Evolutionary conservation across 2,888 invertebrate genomes (phyloP), one percentile per base, ranked within the genome.

Genomic region (Corbicula japonica): DNA sequence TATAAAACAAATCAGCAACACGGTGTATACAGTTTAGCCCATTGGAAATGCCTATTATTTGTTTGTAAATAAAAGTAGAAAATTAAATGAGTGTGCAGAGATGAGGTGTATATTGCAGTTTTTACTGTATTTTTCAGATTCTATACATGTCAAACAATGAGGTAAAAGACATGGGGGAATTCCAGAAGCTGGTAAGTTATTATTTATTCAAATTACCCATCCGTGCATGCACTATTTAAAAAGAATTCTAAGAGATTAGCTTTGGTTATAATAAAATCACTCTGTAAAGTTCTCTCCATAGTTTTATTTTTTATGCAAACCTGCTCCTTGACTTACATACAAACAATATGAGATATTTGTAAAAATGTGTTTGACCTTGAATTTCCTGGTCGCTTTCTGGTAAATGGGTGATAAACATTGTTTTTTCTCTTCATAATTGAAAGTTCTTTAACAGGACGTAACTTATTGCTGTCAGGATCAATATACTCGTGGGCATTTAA

Each of bases 161-260:
- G 32, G 96, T 98, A 0, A 97, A 97, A 92, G 98, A 98, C 83
- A 97, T 97, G 97, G 95, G 95, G 0, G 98, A 98, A 92, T 97
- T 98, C 88, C 96, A 95, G 91, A 96, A 97, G 87, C 94, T 98
- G 81, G 87, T 89, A 84, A 80, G 86, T 78, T 34, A 18, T 52
- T 23, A n/a, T 50, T 21, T 66, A 15, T 50, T 10, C n/a, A 50
- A 10, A 50, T 15, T 8, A 21, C 50, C 21, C 10, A 38, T 38
- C 8, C 41, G 18, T 38, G 41, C 15, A 38, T 38, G 10, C 8
- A 38, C 15, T 12, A 38, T 8, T 12, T 38, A 12, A 38, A 38
- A 38, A 18, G 8, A 12, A 12, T 38, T 12, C 15, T 8, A 38
- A 12, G 41, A 12, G 18, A 38, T 38, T 38, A 18, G 18, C 8